Evolutionary conservation across 35 echinoderm and acorn worm species (phyloP), one percentile per base, ranked within the genome.

Genomic region (Apostichopus californicus): DNA sequence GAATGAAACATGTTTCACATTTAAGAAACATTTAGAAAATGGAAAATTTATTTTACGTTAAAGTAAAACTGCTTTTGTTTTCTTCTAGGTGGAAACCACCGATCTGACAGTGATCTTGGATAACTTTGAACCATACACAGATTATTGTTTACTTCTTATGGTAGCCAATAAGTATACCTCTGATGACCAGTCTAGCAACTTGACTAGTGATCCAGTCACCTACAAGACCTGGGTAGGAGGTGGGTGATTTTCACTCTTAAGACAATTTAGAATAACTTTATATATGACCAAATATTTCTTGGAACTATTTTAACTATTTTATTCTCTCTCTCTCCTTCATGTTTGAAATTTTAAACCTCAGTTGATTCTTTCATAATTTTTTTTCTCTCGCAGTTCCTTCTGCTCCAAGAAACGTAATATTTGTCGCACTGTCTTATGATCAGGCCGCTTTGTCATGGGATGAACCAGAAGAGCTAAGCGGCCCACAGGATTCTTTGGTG

Each of bases 91-190:
- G 78, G 70, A 88, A n/a, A 89, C 94, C 75, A 77, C 78, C 21
- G 78, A 54, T 8, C 21, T 55, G 26, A 57, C 87, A 17, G 92
- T 93, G 13, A 54, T 52, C 7, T 6, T 96, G 15, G 56, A 58
- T 24, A 81, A 66, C n/a, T 87, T 96, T 57, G 88, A 93, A 53
- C 79, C 95, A 52, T 96, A 91, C 78, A 96, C 95, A 53, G 54
- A 78, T 18, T 96, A 96, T 60, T 55, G 25, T 73, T 75, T 91
- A 58, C 57, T 83, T 63, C 73, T 90, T 17, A n/a, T 8, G 57
- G 81, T 23, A 59, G 21, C 55, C 7, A 85, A 85, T 59, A 85
- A 59, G 81, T 85, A 85, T 21, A 59, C 81, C 54, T 58, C 81
- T 55, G 21, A 21, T 58, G 81, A 58, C 6, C 55, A 54, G 17